Evolutionary conservation across 2,113 vertebrate species (phyloP).

Genomic region (Mobula birostris): DNA sequence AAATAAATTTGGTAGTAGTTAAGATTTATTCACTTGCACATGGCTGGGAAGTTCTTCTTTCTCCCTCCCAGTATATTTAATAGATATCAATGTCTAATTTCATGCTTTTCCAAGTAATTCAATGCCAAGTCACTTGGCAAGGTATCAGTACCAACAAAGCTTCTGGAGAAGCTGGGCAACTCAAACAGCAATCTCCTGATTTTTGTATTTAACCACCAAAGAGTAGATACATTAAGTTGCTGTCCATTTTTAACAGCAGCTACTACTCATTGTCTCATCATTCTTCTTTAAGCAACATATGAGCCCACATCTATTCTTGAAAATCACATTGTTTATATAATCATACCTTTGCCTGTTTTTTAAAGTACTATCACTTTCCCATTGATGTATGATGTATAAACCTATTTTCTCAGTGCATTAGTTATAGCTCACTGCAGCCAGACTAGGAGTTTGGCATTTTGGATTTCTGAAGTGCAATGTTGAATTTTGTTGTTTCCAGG

Average conservation of each 20-base stretch:
- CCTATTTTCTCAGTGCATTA: not conserved
- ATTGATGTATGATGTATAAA: not conserved
- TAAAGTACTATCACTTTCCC: too few relatives aligned
- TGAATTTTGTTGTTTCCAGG: not conserved
- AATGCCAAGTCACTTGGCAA: not conserved
- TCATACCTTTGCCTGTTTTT: not conserved
- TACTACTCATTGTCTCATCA: not conserved
- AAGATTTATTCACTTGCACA: not conserved
- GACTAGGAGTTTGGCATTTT: not conserved
- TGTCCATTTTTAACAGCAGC: not conserved
- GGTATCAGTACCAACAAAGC: not conserved
- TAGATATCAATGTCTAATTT: not conserved
- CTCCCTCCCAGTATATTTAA: not conserved
- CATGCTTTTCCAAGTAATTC: not conserved
- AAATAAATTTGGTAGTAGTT: not conserved
- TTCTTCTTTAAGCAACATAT: not conserved
- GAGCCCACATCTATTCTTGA: not conserved
- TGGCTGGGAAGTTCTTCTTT: not conserved
- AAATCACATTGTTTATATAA: not conserved
- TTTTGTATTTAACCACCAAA: not conserved
- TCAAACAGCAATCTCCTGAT: not conserved
- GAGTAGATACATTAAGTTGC: not conserved
- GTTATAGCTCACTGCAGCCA: not conserved
- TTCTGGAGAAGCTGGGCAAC: not conserved
- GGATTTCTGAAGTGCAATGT: not conserved